phyloP scores from a whole-genome alignment of 2,797 vertebrate genomes.

The Distichodus sexfasciatus region DNA sequence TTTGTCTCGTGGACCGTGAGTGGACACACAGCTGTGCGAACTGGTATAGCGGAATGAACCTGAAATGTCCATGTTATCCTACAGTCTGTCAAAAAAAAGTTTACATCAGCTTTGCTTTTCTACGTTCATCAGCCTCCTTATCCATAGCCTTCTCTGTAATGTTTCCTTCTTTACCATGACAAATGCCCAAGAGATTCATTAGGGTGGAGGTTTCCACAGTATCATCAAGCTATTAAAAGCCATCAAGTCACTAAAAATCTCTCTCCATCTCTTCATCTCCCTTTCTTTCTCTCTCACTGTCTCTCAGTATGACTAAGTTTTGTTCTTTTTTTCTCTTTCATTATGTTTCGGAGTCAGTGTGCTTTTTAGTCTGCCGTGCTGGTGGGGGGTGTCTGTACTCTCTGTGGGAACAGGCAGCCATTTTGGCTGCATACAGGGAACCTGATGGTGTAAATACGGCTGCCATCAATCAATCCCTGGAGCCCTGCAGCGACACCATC shows the following conservation, averaged over 20 bases:
- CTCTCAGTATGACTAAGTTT: conserved; percentile 45
- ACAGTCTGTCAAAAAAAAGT: no score
- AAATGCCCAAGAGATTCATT: conserved; percentile 11
- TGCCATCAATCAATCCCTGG: conserved; percentile 68
- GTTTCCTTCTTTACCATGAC: not conserved
- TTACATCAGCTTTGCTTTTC: no score
- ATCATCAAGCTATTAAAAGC: conserved; percentile 20
- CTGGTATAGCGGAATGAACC: no score
- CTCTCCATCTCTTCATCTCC: conserved; percentile 4
- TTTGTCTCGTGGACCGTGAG: no score
- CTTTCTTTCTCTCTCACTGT: conserved; percentile 20
- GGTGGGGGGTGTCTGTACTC: conserved; percentile 57
- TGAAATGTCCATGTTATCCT: no score
- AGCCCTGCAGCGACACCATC: conserved; percentile 58
- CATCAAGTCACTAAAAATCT: conserved; percentile 18
- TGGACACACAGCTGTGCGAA: no score
- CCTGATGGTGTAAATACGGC: conserved; percentile 67
- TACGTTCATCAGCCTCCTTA: not conserved
- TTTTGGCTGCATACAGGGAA: conserved; percentile 70
- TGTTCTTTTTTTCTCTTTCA: conserved; percentile 50
- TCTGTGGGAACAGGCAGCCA: conserved; percentile 71
- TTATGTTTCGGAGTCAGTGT: conserved; percentile 50
- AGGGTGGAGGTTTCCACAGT: not conserved
- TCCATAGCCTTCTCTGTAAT: not conserved
- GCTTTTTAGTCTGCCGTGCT: conserved; percentile 53